Base-by-base conservation (phyloP, 1,140 invertebrate species). In the Ephestia elutella region DNA sequence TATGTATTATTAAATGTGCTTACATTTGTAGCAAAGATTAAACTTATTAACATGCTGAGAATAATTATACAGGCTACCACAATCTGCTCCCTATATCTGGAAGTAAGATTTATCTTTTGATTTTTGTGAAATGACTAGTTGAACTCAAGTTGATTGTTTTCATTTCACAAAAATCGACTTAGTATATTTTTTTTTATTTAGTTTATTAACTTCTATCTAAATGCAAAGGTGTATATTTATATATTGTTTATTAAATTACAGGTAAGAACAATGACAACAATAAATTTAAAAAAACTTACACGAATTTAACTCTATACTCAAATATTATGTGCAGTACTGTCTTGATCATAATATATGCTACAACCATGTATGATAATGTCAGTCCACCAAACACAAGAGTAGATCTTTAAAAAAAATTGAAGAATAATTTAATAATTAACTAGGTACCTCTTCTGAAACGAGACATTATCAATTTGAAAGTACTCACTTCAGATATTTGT, bases 261-360 rank as follows among this genome's bases (percentile, higher is more conserved):
- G 8, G 21, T 25, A 7, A 25, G 9, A 32, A 32, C 11, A 32
- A 8, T 32, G 1, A 32, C 3, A 32, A n/a, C 5, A 9, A 48
- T 17, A 13, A n/a, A 48, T 11, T 17, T 48, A 5, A 4, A 50
- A 44, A 7, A 50, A 79, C 84, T 80, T 77, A 87, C 84, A 87
- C 81, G 50, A 87, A 65, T 77, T 80, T 80, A 13, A 87, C 81
- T 68, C 63, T 76, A 57, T 84, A 86, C 67, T 87, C 84, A 62
- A 87, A 87, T 51, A 87, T 84, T 28, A 73, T 83, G 50, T 87
- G 84, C 28, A 87, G 59, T 15, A 76, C 77, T 32, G 82, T 84
- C 64, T 87, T 87, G 5, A 87, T 32, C 20, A 80, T 66, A 7
- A 73, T 51, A 60, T 65, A 84, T 1, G 84, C 81, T 21, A 82